Conservation (phyloP, 2,113 vertebrate genomes). For the Anarhynchus alexandrinus region DNA sequence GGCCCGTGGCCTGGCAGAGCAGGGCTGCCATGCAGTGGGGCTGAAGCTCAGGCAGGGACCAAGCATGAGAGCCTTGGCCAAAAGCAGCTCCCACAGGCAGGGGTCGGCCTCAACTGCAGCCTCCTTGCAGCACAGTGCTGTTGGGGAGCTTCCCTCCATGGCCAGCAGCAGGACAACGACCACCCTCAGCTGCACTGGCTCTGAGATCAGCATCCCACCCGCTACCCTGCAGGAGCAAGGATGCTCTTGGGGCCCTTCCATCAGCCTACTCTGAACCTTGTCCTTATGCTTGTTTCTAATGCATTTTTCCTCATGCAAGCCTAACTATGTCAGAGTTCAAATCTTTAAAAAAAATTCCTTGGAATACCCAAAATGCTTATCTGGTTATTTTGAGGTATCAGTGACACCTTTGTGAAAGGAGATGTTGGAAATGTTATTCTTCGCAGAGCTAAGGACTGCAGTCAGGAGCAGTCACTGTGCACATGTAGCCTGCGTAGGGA, state of each 20-base stretch:
- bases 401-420: background rate
- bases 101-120: too few species aligned
- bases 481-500: fast-evolving
- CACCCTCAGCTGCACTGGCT: background rate
- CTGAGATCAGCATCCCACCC: background rate
- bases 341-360: background rate
- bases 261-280: background rate
- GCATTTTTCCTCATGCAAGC: background rate
- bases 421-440: background rate
- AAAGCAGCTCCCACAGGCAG: background rate
- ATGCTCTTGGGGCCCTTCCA: background rate
- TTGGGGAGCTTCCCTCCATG: background rate
- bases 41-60: background rate
- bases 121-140: background rate
- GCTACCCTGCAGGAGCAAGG: too few species aligned
- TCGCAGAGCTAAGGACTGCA: background rate
- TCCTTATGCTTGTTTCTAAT: background rate
- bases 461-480: background rate
- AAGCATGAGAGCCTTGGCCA: background rate
- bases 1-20: background rate
- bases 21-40: background rate
- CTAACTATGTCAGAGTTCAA: background rate
- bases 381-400: background rate
- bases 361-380: background rate
- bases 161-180: background rate